phyloP scores from a whole-genome alignment of 2,113 vertebrate genomes.

The Dolichotis patagonum region DNA sequence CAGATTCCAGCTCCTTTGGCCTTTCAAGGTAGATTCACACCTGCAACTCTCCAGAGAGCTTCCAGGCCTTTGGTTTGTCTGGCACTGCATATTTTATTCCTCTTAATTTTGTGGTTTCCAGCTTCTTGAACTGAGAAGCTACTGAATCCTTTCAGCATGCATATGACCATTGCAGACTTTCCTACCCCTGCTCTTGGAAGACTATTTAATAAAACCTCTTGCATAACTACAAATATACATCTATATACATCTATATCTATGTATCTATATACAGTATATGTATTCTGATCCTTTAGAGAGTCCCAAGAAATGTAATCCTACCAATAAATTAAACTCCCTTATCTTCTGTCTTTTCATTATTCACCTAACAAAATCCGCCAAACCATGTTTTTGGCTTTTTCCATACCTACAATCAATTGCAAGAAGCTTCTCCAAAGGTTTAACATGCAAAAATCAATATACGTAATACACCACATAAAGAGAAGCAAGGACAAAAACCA shows the following conservation, averaged over 20 bases:
- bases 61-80: neutral
- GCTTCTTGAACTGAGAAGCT: neutral
- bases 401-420: neutral
- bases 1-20: neutral
- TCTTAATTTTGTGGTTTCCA: neutral
- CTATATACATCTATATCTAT: neutral
- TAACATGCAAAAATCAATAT: neutral
- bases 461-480: neutral
- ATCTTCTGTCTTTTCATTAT: neutral
- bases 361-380: neutral
- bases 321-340: slow-evolving; percentile 19
- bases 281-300: neutral
- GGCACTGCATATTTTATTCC: neutral
- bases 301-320: neutral
- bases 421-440: neutral
- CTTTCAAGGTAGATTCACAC: neutral
- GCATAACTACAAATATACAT: neutral
- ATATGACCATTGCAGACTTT: neutral
- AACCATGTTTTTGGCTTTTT: neutral
- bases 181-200: neutral
- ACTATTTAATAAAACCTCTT: neutral
- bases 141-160: neutral
- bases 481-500: neutral
- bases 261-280: neutral
- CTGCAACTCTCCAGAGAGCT: neutral